phyloP scores from a whole-genome alignment of 2,888 invertebrate genomes.

The Torymus aiolomorphi region DNA sequence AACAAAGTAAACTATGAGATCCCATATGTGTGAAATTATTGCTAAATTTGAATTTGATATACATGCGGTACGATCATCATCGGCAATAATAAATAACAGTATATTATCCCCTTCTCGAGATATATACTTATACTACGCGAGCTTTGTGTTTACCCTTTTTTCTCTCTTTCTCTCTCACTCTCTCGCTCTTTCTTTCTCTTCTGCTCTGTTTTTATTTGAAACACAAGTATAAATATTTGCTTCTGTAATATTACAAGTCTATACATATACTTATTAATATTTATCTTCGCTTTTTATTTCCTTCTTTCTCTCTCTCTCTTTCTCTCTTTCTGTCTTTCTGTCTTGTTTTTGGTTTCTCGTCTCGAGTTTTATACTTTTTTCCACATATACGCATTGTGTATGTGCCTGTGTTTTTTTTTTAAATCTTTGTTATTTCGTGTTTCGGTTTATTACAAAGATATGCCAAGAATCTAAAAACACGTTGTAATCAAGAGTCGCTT shows the following conservation, averaged over 20 bases:
- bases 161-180: neutral
- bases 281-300: neutral
- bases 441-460: no score
- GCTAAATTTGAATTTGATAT: slow-evolving; percentile 38
- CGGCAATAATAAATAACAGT: slow-evolving; percentile 35
- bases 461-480: no score
- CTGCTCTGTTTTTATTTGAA: slow-evolving; percentile 29
- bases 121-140: neutral
- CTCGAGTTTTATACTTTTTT: slow-evolving; percentile 9
- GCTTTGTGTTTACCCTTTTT: neutral
- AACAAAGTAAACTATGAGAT: slow-evolving; percentile 43
- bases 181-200: neutral
- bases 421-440: no score
- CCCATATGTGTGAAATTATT: slow-evolving; percentile 39
- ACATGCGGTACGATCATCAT: slow-evolving; percentile 22
- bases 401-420: no score
- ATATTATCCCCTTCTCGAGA: neutral
- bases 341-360: slow-evolving; percentile 10
- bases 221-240: slow-evolving; percentile 48
- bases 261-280: slow-evolving; percentile 25
- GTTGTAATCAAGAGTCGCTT: no score
- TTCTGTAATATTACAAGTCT: slow-evolving; percentile 47
- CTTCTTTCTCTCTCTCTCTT: neutral
- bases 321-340: no score
- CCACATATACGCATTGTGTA: no score